These are phyloP conservation scores for Neopelma chrysocephalum DNA, from an alignment of 2,797 vertebrate genomes.

Conservation along the genomic window DNA sequence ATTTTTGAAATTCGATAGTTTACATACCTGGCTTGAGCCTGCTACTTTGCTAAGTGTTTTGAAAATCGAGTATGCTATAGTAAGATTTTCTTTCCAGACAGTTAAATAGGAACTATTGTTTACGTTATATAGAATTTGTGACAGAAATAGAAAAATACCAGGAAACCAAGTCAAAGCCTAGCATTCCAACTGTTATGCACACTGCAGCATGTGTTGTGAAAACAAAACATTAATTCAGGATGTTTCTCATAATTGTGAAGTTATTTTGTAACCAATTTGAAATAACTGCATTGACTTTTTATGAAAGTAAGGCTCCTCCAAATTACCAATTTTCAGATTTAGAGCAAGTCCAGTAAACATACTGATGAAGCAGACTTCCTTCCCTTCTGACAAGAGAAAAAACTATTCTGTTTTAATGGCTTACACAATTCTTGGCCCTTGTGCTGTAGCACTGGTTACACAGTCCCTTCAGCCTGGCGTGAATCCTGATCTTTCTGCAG, in stretches of 20 bases:
- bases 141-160: slow-evolving; percentile 45
- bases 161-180: background rate
- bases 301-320: background rate
- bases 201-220: background rate
- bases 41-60: background rate
- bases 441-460: background rate
- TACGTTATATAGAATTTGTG: background rate
- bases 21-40: background rate
- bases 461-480: background rate
- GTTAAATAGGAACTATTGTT: slow-evolving; percentile 10
- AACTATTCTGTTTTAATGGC: background rate
- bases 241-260: slow-evolving; percentile 6
- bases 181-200: background rate
- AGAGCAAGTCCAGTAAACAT: background rate
- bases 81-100: background rate
- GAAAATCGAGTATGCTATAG: background rate
- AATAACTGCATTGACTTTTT: background rate
- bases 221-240: background rate
- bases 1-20: background rate
- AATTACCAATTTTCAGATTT: background rate
- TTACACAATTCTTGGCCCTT: background rate
- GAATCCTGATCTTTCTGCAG: background rate
- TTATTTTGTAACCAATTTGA: background rate
- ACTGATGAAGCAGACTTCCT: background rate
- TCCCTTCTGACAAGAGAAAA: background rate